Percentiles rank a stretch among this genome's conserved stretches.
Conservation (phyloP, 1,140 invertebrate species). For the Drosophila rhopaloa region DNA sequence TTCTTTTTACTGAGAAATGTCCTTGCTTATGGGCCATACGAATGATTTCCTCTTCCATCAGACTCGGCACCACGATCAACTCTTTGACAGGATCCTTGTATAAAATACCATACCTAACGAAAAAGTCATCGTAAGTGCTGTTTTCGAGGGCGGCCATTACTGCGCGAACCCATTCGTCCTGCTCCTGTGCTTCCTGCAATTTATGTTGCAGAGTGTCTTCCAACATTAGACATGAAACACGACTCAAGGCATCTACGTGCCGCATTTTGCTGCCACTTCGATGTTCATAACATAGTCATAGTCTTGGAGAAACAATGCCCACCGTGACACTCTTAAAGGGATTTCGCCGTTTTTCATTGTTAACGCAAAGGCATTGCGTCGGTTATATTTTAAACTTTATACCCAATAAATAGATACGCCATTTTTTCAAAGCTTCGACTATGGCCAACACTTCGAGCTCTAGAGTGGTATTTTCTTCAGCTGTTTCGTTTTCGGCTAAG, state of each 20-base stretch:
- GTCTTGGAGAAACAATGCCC: neutral
- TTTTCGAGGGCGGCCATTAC: neutral
- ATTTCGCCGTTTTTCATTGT: too few relatives aligned
- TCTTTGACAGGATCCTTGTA: neutral
- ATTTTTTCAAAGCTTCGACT: too few relatives aligned
- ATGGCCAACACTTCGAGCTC: too few relatives aligned
- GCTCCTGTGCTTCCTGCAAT: neutral
- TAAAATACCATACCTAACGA: neutral
- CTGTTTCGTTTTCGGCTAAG: too few relatives aligned
- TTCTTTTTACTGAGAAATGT: neutral
- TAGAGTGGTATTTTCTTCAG: too few relatives aligned
- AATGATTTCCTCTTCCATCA: neutral
- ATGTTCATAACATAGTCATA: too few relatives aligned
- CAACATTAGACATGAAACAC: too few relatives aligned
- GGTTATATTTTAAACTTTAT: too few relatives aligned
- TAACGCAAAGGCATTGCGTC: too few relatives aligned
- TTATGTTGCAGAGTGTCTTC: too few relatives aligned
- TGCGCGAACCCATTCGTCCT: slow-evolving; percentile 1
- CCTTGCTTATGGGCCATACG: neutral
- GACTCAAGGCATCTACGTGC: too few relatives aligned
- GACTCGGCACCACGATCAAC: neutral
- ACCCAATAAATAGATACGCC: too few relatives aligned
- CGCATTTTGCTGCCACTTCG: neutral
- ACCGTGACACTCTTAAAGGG: neutral
- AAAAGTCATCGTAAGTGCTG: neutral